A percentile compares a stretch with the other conserved stretches of the same genome.
phyloP scores from a whole-genome alignment of 2,888 invertebrate genomes.

The Protodeltote pygarga region DNA sequence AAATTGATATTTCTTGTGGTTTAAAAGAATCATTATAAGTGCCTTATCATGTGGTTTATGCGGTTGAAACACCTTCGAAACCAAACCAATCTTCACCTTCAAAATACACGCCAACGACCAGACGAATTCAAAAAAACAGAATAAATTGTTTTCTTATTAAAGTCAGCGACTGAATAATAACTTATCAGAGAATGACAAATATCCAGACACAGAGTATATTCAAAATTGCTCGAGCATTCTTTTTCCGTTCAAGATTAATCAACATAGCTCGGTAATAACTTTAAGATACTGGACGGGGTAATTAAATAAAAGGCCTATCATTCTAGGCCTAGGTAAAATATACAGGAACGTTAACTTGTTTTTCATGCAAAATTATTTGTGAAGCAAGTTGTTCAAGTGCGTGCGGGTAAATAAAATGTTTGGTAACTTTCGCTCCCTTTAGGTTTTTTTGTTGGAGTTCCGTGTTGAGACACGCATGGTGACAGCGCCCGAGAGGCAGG shows the following conservation, averaged over 20 bases:
- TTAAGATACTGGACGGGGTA: constrained; percentile 9
- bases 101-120: constrained; percentile 28
- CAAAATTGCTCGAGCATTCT: constrained; percentile 23
- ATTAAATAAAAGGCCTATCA: constrained; percentile 16
- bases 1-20: constrained; percentile 34
- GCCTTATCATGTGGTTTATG: constrained; percentile 53
- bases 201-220: constrained; percentile 17
- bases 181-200: constrained; percentile 21
- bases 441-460: constrained; percentile 13
- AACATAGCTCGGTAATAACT: constrained; percentile 40
- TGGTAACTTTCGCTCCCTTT: constrained; percentile 9
- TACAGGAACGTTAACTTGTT: neutral
- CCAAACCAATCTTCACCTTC: constrained; percentile 36
- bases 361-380: constrained; percentile 5
- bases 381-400: neutral
- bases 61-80: constrained; percentile 48
- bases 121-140: constrained; percentile 27
- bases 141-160: constrained; percentile 26
- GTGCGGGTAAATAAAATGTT: neutral
- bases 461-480: constrained; percentile 37
- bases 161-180: constrained; percentile 22
- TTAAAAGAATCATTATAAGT: constrained; percentile 58
- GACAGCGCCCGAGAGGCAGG: constrained; percentile 45
- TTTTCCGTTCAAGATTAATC: constrained; percentile 25
- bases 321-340: constrained; percentile 4